These are phyloP conservation scores for Rynchops niger DNA, from an alignment of 2,113 vertebrate species.

Conservation along the genomic window DNA sequence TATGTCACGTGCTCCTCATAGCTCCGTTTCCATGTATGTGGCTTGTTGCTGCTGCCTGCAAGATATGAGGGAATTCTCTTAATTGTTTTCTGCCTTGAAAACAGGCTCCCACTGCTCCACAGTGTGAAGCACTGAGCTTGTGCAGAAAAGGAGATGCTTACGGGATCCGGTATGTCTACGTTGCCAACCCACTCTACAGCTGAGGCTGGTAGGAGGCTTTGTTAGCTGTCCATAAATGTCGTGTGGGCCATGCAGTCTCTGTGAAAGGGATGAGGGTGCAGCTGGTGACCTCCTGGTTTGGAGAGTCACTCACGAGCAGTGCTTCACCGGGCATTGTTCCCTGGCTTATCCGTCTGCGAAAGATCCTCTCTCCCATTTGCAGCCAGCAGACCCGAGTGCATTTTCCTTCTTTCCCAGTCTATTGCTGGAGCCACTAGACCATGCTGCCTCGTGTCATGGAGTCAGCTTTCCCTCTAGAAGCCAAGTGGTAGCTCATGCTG, in stretches of 20 bases:
- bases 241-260: neutral
- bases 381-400: neutral
- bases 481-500: neutral
- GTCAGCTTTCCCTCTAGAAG: neutral
- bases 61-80: neutral
- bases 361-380: neutral
- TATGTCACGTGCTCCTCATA: neutral
- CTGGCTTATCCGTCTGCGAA: neutral
- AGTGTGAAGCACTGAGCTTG: neutral
- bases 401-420: neutral
- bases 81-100: neutral
- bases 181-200: neutral
- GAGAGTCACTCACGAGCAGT: neutral
- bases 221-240: accelerated
- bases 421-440: neutral
- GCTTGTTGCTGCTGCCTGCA: neutral
- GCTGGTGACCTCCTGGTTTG: neutral
- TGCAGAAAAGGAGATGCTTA: neutral
- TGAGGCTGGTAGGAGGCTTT: neutral
- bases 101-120: neutral
- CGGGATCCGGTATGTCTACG: accelerated
- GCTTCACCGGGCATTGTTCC: neutral
- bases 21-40: neutral
- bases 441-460: accelerated
- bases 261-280: neutral